phyloP scores from a whole-genome alignment of 2,888 invertebrate species.

The Teleiodes luculella region DNA sequence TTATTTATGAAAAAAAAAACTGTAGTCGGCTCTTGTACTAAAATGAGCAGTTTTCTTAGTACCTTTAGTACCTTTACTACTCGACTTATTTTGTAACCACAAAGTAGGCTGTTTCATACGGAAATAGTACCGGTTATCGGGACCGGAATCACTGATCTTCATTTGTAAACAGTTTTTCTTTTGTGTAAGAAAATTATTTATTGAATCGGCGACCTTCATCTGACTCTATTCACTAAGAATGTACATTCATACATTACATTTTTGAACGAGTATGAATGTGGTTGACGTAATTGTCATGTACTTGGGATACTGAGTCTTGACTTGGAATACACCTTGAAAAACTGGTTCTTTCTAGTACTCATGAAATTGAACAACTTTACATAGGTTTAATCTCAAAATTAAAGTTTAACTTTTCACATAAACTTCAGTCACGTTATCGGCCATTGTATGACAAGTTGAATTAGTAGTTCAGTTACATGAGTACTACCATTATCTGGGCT shows the following conservation, averaged over 20 bases:
- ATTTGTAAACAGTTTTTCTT: constrained; percentile 34
- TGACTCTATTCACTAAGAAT: constrained; percentile 17
- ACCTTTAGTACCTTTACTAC: neutral
- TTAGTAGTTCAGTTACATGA: too few species aligned
- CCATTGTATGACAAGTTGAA: too few species aligned
- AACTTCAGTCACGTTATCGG: too few species aligned
- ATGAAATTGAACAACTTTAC: too few species aligned
- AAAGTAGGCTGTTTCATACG: constrained; percentile 48
- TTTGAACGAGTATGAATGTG: neutral
- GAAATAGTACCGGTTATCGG: constrained; percentile 57
- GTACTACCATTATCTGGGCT: too few species aligned
- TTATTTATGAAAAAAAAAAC: too few species aligned
- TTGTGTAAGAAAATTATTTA: constrained; percentile 38
- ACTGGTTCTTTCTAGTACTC: too few species aligned
- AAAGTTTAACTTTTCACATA: too few species aligned
- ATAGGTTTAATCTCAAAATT: too few species aligned
- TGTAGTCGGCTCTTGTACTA: constrained; percentile 14
- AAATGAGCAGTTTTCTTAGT: constrained; percentile 32
- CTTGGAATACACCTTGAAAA: too few species aligned
- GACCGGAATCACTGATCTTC: constrained; percentile 26
- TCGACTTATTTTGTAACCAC: constrained; percentile 35
- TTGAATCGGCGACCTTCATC: constrained; percentile 58
- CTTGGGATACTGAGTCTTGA: too few species aligned
- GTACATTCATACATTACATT: neutral
- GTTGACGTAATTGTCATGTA: too few species aligned